These are phyloP conservation scores for Yasuhikotakia modesta DNA, from an alignment of 2,797 vertebrate species.

Conservation along the genomic window DNA sequence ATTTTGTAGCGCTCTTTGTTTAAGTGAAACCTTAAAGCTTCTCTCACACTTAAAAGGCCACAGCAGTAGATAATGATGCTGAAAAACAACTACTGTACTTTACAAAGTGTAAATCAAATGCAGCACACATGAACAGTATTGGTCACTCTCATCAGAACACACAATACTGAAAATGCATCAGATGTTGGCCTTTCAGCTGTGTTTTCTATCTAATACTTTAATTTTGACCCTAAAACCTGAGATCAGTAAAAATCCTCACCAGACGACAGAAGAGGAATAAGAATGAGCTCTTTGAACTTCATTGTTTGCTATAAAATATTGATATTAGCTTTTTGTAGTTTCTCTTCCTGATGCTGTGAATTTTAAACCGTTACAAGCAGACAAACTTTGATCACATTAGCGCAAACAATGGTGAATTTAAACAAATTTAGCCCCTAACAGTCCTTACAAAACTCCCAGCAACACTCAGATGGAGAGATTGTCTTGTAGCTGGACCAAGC, in stretches of 20 bases:
- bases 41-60: neutral
- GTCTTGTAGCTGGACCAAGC: too few relatives aligned
- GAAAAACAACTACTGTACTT: neutral
- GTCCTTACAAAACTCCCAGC: neutral
- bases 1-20: neutral
- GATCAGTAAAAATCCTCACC: neutral
- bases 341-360: slow-evolving; percentile 3
- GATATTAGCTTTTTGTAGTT: neutral
- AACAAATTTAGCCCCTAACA: neutral
- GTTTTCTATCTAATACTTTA: slow-evolving; percentile 9
- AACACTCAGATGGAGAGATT: too few relatives aligned
- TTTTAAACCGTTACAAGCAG: neutral
- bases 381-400: neutral
- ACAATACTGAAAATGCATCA: too few relatives aligned
- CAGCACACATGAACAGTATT: too few relatives aligned
- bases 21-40: neutral
- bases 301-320: slow-evolving; percentile 10
- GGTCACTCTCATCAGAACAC: too few relatives aligned
- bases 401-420: neutral
- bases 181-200: too few relatives aligned
- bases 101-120: neutral
- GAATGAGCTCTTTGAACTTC: neutral
- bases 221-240: slow-evolving; percentile 12
- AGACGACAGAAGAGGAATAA: slow-evolving; percentile 2
- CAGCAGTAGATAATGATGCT: neutral